A percentile compares a stretch with the other conserved stretches of the same genome.
Conservation (phyloP, 1,140 invertebrate genomes). For the Spodoptera frugiperda region DNA sequence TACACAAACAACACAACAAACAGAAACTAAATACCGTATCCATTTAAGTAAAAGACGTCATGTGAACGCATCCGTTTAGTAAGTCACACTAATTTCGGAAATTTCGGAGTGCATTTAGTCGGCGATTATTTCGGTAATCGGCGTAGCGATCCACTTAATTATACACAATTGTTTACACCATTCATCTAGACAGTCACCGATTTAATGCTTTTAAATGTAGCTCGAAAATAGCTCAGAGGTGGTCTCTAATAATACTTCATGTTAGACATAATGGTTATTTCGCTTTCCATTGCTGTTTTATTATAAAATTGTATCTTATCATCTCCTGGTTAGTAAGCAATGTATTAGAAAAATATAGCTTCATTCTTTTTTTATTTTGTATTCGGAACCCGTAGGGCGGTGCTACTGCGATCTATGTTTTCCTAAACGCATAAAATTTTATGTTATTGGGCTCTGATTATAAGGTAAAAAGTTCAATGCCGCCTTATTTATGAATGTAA, state of each 20-base stretch:
- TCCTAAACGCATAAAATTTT: conserved; percentile 68
- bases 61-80: conserved; percentile 60
- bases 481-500: conserved; percentile 28
- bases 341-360: neutral
- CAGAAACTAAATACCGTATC: neutral
- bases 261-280: conserved; percentile 14
- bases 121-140: conserved; percentile 72
- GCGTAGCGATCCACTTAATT: conserved; percentile 72
- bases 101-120: conserved; percentile 74
- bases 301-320: neutral
- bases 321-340: conserved; percentile 2
- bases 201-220: conserved; percentile 64
- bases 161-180: conserved; percentile 69
- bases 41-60: conserved; percentile 41
- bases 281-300: neutral
- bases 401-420: conserved; percentile 60
- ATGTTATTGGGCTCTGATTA: conserved; percentile 55
- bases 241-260: conserved; percentile 44
- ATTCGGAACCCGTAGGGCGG: conserved; percentile 52
- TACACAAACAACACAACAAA: conserved; percentile 4
- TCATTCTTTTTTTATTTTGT: neutral
- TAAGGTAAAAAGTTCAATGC: conserved; percentile 21
- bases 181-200: conserved; percentile 64
- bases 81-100: conserved; percentile 77
- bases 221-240: conserved; percentile 64